Percentiles rank a stretch among this genome's conserved stretches.
Conservation (phyloP, 1,140 invertebrate genomes). For the Bombus waltoni region DNA sequence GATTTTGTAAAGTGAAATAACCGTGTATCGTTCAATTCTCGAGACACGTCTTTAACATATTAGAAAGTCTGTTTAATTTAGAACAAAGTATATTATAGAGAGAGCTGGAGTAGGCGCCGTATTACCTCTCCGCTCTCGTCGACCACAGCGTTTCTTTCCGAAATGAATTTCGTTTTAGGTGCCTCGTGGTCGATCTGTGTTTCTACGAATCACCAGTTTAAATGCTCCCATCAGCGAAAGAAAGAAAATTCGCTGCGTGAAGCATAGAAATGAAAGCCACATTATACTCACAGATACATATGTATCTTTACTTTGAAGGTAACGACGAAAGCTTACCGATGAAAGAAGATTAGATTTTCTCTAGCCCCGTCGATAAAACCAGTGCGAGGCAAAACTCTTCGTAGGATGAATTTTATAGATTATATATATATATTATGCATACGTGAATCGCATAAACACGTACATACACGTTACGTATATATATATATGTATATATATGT, state of each 20-base stretch:
- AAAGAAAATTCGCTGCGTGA: neutral
- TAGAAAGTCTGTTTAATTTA: constrained; percentile 23
- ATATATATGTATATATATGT: neutral
- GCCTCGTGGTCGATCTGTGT: neutral
- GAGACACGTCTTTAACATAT: constrained; percentile 37
- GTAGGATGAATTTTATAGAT: constrained; percentile 59
- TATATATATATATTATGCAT: constrained; percentile 14
- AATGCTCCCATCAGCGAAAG: neutral
- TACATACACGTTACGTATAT: constrained; percentile 4
- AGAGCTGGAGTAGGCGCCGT: neutral
- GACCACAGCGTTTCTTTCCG: constrained; percentile 8
- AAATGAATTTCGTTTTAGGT: constrained; percentile 3
- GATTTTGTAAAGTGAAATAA: constrained; percentile 65
- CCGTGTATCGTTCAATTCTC: constrained; percentile 55
- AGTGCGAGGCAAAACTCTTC: constrained; percentile 32
- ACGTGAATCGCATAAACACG: neutral
- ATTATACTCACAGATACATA: neutral
- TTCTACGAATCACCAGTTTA: neutral
- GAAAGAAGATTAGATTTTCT: constrained; percentile 7
- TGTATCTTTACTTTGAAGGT: neutral
- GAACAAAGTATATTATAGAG: neutral
- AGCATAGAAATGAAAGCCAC: neutral
- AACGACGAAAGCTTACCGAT: neutral
- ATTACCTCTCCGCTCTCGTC: neutral
- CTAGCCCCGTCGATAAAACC: neutral